Conservation (phyloP, 2,113 vertebrate species). For the Clarias magur region DNA sequence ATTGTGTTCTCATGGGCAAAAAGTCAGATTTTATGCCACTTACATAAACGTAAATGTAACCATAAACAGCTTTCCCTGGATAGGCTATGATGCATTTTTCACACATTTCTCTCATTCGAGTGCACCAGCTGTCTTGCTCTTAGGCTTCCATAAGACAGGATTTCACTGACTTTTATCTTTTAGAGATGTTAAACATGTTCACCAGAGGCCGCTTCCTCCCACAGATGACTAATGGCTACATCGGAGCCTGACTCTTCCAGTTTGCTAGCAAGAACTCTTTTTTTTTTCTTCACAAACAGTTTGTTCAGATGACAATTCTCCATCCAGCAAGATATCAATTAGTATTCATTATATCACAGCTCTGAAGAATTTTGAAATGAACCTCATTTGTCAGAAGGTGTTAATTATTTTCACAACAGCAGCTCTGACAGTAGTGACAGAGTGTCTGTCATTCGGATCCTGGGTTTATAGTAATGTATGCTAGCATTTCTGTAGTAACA, state of each 20-base stretch:
- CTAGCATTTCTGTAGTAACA: not conserved
- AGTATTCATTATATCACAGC: not conserved
- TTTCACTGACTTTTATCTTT: conserved; percentile 1
- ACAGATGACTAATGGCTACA: conserved; percentile 21
- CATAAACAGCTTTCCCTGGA: not conserved
- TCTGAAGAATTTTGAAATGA: not conserved
- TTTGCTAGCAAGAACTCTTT: conserved; percentile 6
- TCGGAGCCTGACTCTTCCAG: not conserved
- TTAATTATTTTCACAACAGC: not conserved
- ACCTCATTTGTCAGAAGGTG: not conserved
- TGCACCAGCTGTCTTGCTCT: not conserved
- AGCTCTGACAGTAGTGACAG: not conserved
- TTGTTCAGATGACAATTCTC: not conserved
- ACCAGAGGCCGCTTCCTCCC: conserved; percentile 12
- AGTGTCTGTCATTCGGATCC: not conserved
- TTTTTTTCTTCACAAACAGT: not conserved
- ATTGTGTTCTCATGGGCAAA: not conserved
- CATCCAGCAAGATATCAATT: not conserved
- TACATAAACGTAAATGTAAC: not conserved
- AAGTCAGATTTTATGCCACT: not conserved
- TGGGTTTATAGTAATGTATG: not conserved
- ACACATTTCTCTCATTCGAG: not conserved
- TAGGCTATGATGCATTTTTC: not conserved
- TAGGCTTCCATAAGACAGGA: conserved; percentile 3
- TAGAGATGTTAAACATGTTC: conserved; percentile 1